These are phyloP conservation scores for Psilopsiagon aurifrons DNA, from an alignment of 2,113 vertebrate species.

Conservation along the genomic window DNA sequence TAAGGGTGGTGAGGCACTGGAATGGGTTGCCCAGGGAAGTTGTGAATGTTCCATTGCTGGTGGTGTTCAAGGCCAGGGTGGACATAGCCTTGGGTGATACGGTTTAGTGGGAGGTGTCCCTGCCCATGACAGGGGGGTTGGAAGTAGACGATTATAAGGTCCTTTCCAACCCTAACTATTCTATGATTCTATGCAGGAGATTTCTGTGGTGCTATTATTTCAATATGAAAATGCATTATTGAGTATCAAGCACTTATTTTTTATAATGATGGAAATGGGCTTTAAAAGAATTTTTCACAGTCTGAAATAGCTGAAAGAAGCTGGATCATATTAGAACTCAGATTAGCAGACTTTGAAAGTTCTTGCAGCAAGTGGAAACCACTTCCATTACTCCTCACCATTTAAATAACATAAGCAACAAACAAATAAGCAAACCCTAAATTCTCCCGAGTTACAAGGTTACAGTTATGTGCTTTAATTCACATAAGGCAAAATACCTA, in stretches of 20 bases:
- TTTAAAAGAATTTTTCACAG: not conserved
- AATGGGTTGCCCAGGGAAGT: too few relatives aligned
- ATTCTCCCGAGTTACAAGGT: not conserved
- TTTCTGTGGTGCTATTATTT: not conserved
- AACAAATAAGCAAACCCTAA: not conserved
- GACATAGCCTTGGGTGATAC: too few relatives aligned
- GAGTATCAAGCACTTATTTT: not conserved
- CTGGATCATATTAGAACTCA: not conserved
- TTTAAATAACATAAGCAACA: not conserved
- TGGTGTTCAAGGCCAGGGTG: too few relatives aligned
- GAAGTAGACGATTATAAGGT: too few relatives aligned
- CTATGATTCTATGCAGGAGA: not conserved
- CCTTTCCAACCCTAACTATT: too few relatives aligned
- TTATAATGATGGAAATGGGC: not conserved
- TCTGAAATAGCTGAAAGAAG: not conserved
- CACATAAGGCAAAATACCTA: conserved; percentile 73
- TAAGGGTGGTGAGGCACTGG: too few relatives aligned
- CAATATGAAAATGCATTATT: not conserved
- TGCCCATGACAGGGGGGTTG: too few relatives aligned
- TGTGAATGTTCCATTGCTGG: too few relatives aligned
- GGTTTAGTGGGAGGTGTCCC: too few relatives aligned
- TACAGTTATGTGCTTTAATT: not conserved
- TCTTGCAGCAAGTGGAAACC: not conserved
- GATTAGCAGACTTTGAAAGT: not conserved
- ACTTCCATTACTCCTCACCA: not conserved